Evolutionary conservation across 2,888 invertebrate genomes (phyloP).

Genomic region (Automeris io): DNA sequence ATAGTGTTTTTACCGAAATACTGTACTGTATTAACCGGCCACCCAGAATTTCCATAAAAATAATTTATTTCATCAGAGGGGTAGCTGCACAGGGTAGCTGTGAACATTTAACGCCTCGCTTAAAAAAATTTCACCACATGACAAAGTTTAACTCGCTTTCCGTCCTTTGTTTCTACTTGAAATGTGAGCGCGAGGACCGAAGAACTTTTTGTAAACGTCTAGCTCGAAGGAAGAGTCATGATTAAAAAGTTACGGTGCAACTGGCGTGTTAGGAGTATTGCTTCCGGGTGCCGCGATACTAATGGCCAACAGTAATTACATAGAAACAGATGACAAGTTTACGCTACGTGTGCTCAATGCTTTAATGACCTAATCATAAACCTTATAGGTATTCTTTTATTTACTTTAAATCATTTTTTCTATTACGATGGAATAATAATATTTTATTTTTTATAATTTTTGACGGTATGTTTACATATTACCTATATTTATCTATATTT

Average conservation of each 20-base stretch:
- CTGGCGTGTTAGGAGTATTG: constrained; percentile 40
- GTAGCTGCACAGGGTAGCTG: too few relatives aligned
- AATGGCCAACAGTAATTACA: constrained; percentile 13
- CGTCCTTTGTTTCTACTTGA: constrained; percentile 37
- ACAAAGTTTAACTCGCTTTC: constrained; percentile 35
- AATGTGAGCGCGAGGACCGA: constrained; percentile 32
- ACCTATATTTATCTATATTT: too few relatives aligned
- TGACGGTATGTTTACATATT: too few relatives aligned
- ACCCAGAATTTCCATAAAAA: constrained; percentile 70
- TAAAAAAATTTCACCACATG: constrained; percentile 66
- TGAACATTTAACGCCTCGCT: constrained; percentile 62
- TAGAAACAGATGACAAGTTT: constrained; percentile 7
- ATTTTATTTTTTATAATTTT: too few relatives aligned
- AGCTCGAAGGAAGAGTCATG: constrained; percentile 47
- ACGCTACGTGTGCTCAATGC: neutral
- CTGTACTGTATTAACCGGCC: too few relatives aligned
- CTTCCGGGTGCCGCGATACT: constrained; percentile 37
- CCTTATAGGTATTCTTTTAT: too few relatives aligned
- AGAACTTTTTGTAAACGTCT: constrained; percentile 32
- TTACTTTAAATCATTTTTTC: too few relatives aligned
- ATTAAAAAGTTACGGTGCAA: constrained; percentile 64
- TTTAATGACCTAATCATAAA: too few relatives aligned
- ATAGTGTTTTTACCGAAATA: too few relatives aligned
- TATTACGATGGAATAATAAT: too few relatives aligned
- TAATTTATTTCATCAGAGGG: constrained; percentile 66